These are phyloP conservation scores for Leptopterna dolabrata DNA, from an alignment of 2,888 invertebrate species.

Conservation along the genomic window DNA sequence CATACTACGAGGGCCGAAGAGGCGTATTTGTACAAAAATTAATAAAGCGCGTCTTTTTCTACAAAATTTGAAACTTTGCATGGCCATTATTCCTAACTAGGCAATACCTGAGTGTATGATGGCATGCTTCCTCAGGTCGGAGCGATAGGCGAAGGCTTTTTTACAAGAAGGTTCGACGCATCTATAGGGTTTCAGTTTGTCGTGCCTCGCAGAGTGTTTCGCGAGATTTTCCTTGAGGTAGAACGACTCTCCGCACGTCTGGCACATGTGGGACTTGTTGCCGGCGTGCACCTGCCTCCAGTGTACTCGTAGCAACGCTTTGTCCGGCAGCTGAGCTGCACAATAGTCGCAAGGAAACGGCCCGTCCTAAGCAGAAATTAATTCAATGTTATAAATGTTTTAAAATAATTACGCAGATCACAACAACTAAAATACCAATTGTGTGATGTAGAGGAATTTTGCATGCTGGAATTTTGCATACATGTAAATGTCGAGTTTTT, in stretches of 20 bases:
- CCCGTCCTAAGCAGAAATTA: constrained; percentile 56
- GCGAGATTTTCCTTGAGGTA: constrained; percentile 74
- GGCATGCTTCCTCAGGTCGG: constrained; percentile 63
- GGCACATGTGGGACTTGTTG: constrained; percentile 61
- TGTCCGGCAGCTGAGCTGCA: constrained; percentile 60
- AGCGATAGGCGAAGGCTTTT: constrained; percentile 73
- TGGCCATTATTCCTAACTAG: too few species aligned
- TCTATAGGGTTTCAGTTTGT: constrained; percentile 73
- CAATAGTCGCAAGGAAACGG: constrained; percentile 63
- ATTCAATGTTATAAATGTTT: background rate
- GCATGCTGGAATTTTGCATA: too few species aligned
- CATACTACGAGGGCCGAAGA: too few species aligned
- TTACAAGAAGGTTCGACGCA: constrained; percentile 71
- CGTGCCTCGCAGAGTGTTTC: constrained; percentile 74
- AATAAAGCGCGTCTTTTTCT: too few species aligned
- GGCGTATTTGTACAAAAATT: too few species aligned
- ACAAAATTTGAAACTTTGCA: too few species aligned
- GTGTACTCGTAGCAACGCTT: constrained; percentile 61
- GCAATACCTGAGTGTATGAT: constrained; percentile 70
- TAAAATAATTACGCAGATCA: too few species aligned
- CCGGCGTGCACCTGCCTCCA: constrained; percentile 62
- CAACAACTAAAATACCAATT: too few species aligned
- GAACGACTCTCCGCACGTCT: constrained; percentile 71
- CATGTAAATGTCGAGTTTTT: too few species aligned
- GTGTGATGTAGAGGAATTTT: too few species aligned